These are phyloP conservation scores for Epiblema foenella DNA, from an alignment of 2,888 invertebrate genomes.

Conservation along the genomic window DNA sequence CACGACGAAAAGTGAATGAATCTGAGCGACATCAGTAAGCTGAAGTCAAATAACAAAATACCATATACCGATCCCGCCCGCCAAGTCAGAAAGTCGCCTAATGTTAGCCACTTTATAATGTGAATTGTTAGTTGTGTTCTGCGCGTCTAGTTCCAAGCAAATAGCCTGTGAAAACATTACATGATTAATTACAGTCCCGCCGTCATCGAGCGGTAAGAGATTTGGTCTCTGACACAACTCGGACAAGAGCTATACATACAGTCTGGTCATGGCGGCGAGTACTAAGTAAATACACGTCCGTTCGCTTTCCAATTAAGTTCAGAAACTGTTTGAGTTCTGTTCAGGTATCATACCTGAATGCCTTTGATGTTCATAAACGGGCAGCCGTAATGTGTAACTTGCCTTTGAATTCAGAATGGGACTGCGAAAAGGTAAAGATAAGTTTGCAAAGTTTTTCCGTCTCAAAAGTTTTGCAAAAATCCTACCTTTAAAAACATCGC, in stretches of 20 bases:
- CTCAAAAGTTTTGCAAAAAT: conserved; percentile 24
- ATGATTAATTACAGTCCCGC: conserved; percentile 26
- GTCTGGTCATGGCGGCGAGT: conserved; percentile 65
- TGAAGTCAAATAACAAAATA: no score
- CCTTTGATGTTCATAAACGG: conserved; percentile 73
- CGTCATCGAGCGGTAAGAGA: conserved; percentile 41
- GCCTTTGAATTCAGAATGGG: conserved; percentile 49
- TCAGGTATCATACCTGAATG: conserved; percentile 69
- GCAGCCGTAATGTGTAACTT: conserved; percentile 59
- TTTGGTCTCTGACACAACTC: conserved; percentile 70
- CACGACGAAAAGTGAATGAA: no score
- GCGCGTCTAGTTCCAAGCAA: background rate
- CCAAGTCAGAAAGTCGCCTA: no score
- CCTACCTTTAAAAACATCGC: conserved; percentile 12
- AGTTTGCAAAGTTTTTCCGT: conserved; percentile 19
- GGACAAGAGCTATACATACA: conserved; percentile 72
- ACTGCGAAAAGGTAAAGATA: conserved; percentile 24
- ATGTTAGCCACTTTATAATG: background rate
- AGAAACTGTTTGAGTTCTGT: conserved; percentile 70
- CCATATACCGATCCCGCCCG: no score
- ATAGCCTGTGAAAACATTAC: conserved; percentile 10
- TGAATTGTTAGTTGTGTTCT: background rate
- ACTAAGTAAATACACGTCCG: conserved; percentile 72
- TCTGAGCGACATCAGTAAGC: no score
- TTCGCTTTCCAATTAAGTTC: conserved; percentile 78